These are phyloP conservation scores for Anthoscopus minutus DNA, from an alignment of 2,113 vertebrate genomes.

Conservation along the genomic window DNA sequence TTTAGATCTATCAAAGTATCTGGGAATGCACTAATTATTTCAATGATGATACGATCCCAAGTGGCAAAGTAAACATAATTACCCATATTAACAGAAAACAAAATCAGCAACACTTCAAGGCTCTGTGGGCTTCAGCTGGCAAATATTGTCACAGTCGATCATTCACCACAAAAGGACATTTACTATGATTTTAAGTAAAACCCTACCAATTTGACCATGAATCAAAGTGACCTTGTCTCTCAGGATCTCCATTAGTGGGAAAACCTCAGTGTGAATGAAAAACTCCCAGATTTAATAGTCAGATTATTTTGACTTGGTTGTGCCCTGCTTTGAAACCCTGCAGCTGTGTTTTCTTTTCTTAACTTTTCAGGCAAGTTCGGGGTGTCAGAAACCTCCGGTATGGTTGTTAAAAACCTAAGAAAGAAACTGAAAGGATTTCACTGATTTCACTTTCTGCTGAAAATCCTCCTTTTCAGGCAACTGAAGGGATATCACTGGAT, in stretches of 20 bases:
- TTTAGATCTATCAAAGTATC: not conserved
- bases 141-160: not conserved
- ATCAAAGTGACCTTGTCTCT: not conserved
- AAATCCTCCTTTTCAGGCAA: conserved; percentile 3
- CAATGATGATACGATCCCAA: not conserved
- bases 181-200: not conserved
- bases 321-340: conserved; percentile 3
- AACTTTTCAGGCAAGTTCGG: not conserved
- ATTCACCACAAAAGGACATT: not conserved
- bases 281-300: not conserved
- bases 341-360: conserved; percentile 6
- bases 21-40: not conserved
- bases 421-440: conserved; percentile 2
- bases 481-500: not conserved
- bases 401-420: not conserved
- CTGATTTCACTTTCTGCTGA: not conserved
- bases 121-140: not conserved
- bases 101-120: conserved; percentile 17
- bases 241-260: not conserved
- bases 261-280: not conserved
- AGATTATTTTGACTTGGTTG: not conserved
- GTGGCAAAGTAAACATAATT: conserved; percentile 1
- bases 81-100: not conserved
- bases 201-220: not conserved
- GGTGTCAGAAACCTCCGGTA: not conserved